Evolutionary conservation across 2,113 vertebrate genomes (phyloP), one percentile per base, ranked within the genome.

Genomic region (Forbesichthys papilliferus): DNA sequence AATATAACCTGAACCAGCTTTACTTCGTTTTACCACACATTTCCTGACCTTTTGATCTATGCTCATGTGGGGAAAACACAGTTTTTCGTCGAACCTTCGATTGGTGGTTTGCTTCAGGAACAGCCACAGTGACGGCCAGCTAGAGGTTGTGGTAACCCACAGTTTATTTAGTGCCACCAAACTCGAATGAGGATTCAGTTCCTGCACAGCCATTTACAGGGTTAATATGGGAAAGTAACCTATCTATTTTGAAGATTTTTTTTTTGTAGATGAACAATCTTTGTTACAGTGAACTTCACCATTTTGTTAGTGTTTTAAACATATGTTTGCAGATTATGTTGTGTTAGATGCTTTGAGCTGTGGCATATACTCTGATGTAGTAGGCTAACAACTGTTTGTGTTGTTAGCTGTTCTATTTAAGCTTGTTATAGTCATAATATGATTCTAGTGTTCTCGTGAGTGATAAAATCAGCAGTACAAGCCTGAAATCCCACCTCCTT

Each of bases 31-130:
- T 47, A 51, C 66, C 65, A 55, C 58, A 60, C 63, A 64, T 61
- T 1, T 65, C 55, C 64, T 77, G 68, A 83, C 66, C 72, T 78
- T 27, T 73, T 79, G 12, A 55, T 73, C 73, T 60, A 6, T 53
- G 73, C 58, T 56, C 5, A 1, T 61, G 59, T 57, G 57, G 53
- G 54, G 5, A 69, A 69, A 73, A 59, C 54, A 61, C 48, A 27
- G 47, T 62, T 55, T 52, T 52, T 52, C 11, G 7, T 42, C 42
- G 79, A 81, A 83, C 42, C 78, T 80, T 83, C 85, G 27, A 79
- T 79, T 65, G 11, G 34, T 5, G 65, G 36, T 49, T 53, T 8
- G 14, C 48, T 54, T 11, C 82, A 80, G 78, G 77, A 84, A 89
- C 66, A 27, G 27, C 27, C 27, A 27, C 27, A 27, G 27, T 71